Conservation (phyloP, 2,888 invertebrate species). For the Andrena fulva region DNA sequence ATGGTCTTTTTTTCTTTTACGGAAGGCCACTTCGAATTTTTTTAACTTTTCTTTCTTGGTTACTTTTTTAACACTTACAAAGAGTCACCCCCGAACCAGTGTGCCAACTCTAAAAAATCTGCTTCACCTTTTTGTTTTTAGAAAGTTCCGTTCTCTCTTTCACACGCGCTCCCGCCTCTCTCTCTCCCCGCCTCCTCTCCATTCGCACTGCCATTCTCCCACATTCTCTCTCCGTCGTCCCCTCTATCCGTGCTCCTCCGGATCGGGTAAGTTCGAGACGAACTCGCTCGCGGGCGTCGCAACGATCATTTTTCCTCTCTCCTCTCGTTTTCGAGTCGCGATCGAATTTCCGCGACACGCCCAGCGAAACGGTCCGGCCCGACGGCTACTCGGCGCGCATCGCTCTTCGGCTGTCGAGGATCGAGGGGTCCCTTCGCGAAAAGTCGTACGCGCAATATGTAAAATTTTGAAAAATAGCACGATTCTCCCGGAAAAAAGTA, state of each 20-base stretch:
- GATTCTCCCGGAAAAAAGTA: conserved; percentile 77
- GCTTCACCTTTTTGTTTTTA: conserved; percentile 32
- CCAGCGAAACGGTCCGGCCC: conserved; percentile 6
- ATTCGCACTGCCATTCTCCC: conserved; percentile 38
- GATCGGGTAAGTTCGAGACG: conserved; percentile 21
- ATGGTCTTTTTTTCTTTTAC: conserved; percentile 78
- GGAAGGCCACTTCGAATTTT: conserved; percentile 84
- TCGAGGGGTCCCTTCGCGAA: conserved; percentile 70
- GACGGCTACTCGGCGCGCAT: conserved; percentile 55
- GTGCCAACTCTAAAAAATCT: conserved; percentile 63
- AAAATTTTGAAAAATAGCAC: conserved; percentile 84
- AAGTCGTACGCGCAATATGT: conserved; percentile 72
- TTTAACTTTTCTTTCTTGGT: conserved; percentile 65
- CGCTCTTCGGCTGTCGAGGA: conserved; percentile 72
- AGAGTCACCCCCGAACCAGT: conserved; percentile 72
- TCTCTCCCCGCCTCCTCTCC: not conserved
- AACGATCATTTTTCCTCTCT: conserved; percentile 19
- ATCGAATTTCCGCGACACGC: not conserved
- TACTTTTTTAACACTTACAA: conserved; percentile 78
- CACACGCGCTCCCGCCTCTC: conserved; percentile 19
- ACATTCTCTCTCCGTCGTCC: not conserved
- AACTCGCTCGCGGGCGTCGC: conserved; percentile 44
- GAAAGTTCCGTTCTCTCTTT: conserved; percentile 48
- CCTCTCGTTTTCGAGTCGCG: not conserved
- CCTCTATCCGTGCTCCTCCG: conserved; percentile 12